Base-by-base conservation (phyloP, 2,797 vertebrate species). In the Aldrovandia affinis region DNA sequence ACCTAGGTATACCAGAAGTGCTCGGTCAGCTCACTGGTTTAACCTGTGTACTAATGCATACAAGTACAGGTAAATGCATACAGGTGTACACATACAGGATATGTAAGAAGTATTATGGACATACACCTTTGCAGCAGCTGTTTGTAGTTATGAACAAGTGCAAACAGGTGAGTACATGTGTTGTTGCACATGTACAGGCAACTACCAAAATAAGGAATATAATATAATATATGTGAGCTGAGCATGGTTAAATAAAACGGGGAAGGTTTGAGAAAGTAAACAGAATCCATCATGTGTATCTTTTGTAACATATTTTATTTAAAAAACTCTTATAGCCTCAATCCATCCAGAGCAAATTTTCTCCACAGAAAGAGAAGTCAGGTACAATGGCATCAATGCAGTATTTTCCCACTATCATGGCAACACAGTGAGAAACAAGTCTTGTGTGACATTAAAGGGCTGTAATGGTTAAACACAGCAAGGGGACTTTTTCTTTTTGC, bases 231-330 rank as follows among this genome's bases (percentile, higher is more conserved):
- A 18, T 22, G 59, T 20, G 59, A 22, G 18, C 18, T 1, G 59
- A n/a, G n/a, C n/a, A n/a, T n/a, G n/a, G n/a, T n/a, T n/a, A n/a
- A n/a, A n/a, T n/a, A n/a, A n/a, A n/a, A n/a, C n/a, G n/a, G n/a
- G n/a, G n/a, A n/a, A n/a, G n/a, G 28, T 25, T 18, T 33, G 57
- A 50, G 9, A 20, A 80, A 50, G 28, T 30, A 55, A 84, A 65
- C 4, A 44, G 44, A 80, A 80, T 33, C 25, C 57, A 42, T 8
- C 42, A n/a, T n/a, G 47, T 14, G 8, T 33, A 14, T 22, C 50
- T 84, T 84, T 84, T 84, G 36, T 73, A 84, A 50, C 78, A 84
- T 52, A 65, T 84, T 84, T 84, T 84, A 84, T 84, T 84, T 68
- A 54, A 84, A 80, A 84, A 47, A 52, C 18, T 84, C 80, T 70